Conservation (phyloP, 2,113 vertebrate genomes). For the Edolisoma coerulescens region DNA sequence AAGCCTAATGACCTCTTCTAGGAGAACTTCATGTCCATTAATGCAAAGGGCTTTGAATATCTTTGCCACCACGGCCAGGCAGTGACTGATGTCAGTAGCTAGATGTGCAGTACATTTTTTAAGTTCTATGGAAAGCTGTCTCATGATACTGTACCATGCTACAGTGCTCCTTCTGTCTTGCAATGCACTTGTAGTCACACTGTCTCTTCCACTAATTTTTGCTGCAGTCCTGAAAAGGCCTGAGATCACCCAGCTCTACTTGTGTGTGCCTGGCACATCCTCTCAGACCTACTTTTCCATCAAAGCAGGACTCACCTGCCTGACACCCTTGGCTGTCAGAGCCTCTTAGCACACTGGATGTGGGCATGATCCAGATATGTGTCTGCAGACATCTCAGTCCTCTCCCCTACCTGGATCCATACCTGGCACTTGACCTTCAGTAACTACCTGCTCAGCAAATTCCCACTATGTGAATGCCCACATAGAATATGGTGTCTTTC, state of each 20-base stretch:
- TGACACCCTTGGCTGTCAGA: not conserved
- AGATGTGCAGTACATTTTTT: not conserved
- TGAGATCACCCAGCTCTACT: not conserved
- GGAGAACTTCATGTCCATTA: not conserved
- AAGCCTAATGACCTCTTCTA: not conserved
- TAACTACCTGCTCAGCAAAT: not conserved
- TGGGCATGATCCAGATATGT: not conserved
- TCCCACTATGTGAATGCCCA: not conserved
- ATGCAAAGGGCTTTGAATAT: not conserved
- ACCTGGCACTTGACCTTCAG: not conserved
- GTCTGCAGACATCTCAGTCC: not conserved
- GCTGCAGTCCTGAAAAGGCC: not conserved
- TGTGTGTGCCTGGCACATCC: not conserved
- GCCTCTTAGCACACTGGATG: not conserved
- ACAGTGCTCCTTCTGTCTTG: not conserved
- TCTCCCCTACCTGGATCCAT: not conserved
- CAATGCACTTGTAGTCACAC: not conserved
- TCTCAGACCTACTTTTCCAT: not conserved
- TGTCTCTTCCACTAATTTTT: not conserved
- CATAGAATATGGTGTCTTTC: not conserved
- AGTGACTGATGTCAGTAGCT: not conserved
- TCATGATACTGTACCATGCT: not conserved
- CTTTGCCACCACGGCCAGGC: not conserved
- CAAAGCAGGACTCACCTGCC: not conserved
- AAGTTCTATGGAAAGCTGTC: not conserved